Percentiles rank a stretch among this genome's conserved stretches.
phyloP scores from a whole-genome alignment of 2,888 invertebrate genomes.

The Apomyelois bistriatella region DNA sequence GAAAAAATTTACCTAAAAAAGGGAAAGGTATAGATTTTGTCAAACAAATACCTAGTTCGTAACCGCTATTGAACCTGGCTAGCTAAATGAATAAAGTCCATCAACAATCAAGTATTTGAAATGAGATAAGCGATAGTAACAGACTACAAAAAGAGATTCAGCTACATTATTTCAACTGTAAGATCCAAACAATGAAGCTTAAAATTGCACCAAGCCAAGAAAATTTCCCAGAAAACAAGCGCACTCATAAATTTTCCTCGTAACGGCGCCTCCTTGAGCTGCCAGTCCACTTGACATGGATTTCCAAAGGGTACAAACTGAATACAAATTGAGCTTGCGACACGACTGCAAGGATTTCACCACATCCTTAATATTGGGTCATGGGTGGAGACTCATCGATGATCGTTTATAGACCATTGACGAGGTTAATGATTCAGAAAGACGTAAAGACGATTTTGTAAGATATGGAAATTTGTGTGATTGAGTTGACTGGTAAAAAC shows the following conservation, averaged over 20 bases:
- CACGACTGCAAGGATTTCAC: slow-evolving; percentile 71
- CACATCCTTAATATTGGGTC: slow-evolving; percentile 66
- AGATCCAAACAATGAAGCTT: slow-evolving; percentile 9
- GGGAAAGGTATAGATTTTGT: too few relatives aligned
- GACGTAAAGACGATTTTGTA: slow-evolving; percentile 1
- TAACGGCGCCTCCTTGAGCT: slow-evolving; percentile 57
- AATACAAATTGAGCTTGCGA: slow-evolving; percentile 73
- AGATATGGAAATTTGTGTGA: neutral
- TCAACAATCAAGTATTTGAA: too few relatives aligned
- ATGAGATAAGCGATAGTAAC: too few relatives aligned
- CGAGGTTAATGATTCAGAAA: slow-evolving; percentile 34
- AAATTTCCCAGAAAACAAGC: slow-evolving; percentile 42
- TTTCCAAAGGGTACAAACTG: slow-evolving; percentile 67
- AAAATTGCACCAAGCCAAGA: slow-evolving; percentile 27
- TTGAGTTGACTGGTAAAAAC: too few relatives aligned
- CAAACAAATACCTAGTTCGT: too few relatives aligned
- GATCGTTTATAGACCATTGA: slow-evolving; percentile 41
- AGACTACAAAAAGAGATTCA: too few relatives aligned
- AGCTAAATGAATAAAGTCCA: too few relatives aligned
- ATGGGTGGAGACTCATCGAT: slow-evolving; percentile 52
- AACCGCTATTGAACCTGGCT: too few relatives aligned
- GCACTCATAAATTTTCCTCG: slow-evolving; percentile 66
- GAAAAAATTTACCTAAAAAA: too few relatives aligned
- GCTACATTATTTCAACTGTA: neutral
- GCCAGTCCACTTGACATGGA: slow-evolving; percentile 76